Base-by-base conservation (phyloP, 1,140 invertebrate genomes). In the Brachionus plicatilis region DNA sequence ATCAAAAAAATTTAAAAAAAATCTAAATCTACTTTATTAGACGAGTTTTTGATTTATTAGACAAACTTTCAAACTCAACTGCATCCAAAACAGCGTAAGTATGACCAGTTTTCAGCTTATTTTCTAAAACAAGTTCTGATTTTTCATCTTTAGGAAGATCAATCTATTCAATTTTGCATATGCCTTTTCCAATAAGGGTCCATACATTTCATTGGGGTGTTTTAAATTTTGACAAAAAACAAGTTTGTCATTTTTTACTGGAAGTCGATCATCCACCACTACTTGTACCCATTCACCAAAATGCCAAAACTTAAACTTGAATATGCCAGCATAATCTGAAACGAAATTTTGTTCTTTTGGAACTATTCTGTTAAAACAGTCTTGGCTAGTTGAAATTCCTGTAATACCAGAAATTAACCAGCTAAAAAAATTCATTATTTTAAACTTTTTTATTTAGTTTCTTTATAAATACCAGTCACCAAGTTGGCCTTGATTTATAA, bases 31-130 rank as follows among this genome's bases (percentile, higher is more conserved):
- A 82, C 79, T 82, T 82, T 43, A 82, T 24, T 3, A 82, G 79
- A 17, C 79, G 50, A 65, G 27, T 60, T 24, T 11, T 41, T 12
- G 56, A 3, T 82, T 68, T 60, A 41, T 56, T 80, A 41, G 24
- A 24, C 9, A 43, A 17, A 70, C 5, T 20, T 72, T 84, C 50
- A 41, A 84, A 29, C 45, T 14, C 84, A 47, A 80, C 97, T 96
- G 88, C 96, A 94, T 43, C 95, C 94, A 87, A 90, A 88, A 92
- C 88, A 9, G 91, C 91, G 86, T 92, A 92, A 17, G 91, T 91
- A 86, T 91, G 91, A 27, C 72, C 72, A 50, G 72, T 76, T 76
- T 47, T 17, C 4, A 76, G 72, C 14, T 76, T 76, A 76, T 76
- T 76, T 33, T 76, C 43, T 47, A 76, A 76, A 50, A 50, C 14